These are phyloP conservation scores for Patella caerulea DNA, from an alignment of 2,888 invertebrate genomes.

Conservation along the genomic window DNA sequence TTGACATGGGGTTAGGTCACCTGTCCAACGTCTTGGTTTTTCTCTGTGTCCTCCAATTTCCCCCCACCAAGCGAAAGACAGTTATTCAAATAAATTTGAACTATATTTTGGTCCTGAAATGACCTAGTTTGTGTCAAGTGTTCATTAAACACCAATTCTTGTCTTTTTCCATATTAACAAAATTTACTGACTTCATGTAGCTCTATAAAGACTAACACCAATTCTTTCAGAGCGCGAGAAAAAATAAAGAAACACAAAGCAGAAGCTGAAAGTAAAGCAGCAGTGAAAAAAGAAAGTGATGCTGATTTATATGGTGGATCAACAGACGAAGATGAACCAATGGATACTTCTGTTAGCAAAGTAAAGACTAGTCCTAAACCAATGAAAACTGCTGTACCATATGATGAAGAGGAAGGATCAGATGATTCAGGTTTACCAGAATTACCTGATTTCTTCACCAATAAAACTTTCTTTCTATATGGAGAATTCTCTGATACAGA, in stretches of 20 bases:
- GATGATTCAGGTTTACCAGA: slow-evolving; percentile 61
- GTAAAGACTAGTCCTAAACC: slow-evolving; percentile 12
- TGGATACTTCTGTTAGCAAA: slow-evolving; percentile 10
- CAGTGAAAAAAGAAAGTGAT: slow-evolving; percentile 37
- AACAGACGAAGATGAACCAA: slow-evolving; percentile 62
- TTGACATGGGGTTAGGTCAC: no score
- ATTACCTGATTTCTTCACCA: slow-evolving; percentile 64
- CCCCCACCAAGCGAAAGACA: no score
- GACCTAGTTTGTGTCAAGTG: no score
- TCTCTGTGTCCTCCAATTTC: no score
- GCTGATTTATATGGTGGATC: slow-evolving; percentile 49
- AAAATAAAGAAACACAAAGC: slow-evolving; percentile 20
- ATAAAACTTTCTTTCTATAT: slow-evolving; percentile 67
- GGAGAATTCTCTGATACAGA: slow-evolving; percentile 59
- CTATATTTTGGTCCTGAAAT: no score
- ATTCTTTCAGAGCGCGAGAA: slow-evolving; percentile 40
- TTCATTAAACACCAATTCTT: no score
- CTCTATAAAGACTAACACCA: no score
- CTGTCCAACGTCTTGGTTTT: no score
- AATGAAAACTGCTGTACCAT: slow-evolving; percentile 28
- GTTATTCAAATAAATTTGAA: no score
- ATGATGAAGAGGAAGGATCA: slow-evolving; percentile 30
- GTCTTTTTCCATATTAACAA: no score
- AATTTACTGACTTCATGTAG: no score
- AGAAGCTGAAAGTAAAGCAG: slow-evolving; percentile 22